Evolutionary conservation across 2,888 invertebrate species (phyloP).

Genomic region (Pegoplata infirma): DNA sequence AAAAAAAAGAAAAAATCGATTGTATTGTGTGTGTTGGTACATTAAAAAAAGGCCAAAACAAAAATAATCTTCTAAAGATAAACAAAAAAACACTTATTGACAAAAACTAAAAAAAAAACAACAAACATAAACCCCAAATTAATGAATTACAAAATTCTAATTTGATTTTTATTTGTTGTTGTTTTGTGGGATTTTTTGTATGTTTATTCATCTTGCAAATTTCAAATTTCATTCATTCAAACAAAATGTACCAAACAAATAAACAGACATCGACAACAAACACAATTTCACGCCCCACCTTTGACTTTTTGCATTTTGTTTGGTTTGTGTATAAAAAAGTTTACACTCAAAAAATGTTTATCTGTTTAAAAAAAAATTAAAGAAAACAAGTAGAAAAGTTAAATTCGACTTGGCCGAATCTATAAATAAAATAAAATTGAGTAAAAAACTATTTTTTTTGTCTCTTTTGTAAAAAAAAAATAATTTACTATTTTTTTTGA

Average conservation of each 20-base stretch:
- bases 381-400: too few species aligned
- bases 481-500: too few species aligned
- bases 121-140: too few species aligned
- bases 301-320: conserved; percentile 50
- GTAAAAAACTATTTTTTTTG: too few species aligned
- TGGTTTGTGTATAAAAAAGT: conserved; percentile 13
- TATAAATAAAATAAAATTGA: too few species aligned
- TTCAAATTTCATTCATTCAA: conserved; percentile 15
- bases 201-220: neutral
- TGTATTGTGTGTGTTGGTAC: conserved; percentile 26
- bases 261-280: conserved; percentile 5
- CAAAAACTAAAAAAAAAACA: neutral
- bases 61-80: neutral
- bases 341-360: conserved; percentile 26
- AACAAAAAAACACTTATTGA: neutral
- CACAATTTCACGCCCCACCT: conserved; percentile 56
- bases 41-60: neutral
- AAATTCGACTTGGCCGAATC: too few species aligned
- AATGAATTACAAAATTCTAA: neutral
- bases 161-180: conserved; percentile 6
- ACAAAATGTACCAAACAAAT: too few species aligned
- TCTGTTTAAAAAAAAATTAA: too few species aligned
- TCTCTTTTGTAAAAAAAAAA: too few species aligned
- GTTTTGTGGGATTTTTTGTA: neutral
- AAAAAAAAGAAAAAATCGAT: conserved; percentile 45